These are phyloP conservation scores for Onychostoma macrolepis DNA, from an alignment of 2,113 vertebrate species.

Conservation along the genomic window DNA sequence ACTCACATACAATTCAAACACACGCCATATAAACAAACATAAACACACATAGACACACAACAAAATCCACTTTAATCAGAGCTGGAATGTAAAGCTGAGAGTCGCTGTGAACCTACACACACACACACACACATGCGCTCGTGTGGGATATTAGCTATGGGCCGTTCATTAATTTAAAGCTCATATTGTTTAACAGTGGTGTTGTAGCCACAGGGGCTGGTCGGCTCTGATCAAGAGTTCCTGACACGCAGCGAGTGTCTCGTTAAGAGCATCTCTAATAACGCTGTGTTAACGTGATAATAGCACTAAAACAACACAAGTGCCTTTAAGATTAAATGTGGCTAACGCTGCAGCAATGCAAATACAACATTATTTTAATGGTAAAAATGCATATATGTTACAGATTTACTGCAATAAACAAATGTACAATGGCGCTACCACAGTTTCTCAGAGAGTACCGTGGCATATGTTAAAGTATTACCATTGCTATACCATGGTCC, in stretches of 20 bases:
- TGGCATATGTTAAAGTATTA: background rate
- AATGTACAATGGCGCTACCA: background rate
- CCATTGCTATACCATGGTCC: background rate
- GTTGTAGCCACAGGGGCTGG: background rate
- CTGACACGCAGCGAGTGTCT: slow-evolving; percentile 1
- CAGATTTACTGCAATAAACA: background rate
- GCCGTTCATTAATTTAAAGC: slow-evolving; percentile 14
- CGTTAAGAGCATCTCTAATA: slow-evolving; percentile 22
- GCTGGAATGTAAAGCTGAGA: background rate
- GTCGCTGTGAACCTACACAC: background rate
- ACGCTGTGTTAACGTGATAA: slow-evolving; percentile 33
- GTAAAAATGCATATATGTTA: background rate
- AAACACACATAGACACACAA: background rate
- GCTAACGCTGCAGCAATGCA: background rate
- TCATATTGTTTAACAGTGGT: background rate
- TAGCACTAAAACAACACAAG: slow-evolving; percentile 32
- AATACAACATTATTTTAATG: background rate
- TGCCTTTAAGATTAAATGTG: slow-evolving; percentile 8
- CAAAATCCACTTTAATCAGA: slow-evolving; percentile 11
- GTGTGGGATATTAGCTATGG: slow-evolving; percentile 8
- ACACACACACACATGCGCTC: slow-evolving; percentile 11
- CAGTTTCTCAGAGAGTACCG: background rate
- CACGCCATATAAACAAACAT: slow-evolving; percentile 7
- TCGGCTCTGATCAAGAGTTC: slow-evolving; percentile 24
- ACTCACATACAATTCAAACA: background rate